Evolutionary conservation across 2,888 invertebrate genomes (phyloP), one percentile per base, ranked within the genome.

Genomic region (Neocrepidodera transversa): DNA sequence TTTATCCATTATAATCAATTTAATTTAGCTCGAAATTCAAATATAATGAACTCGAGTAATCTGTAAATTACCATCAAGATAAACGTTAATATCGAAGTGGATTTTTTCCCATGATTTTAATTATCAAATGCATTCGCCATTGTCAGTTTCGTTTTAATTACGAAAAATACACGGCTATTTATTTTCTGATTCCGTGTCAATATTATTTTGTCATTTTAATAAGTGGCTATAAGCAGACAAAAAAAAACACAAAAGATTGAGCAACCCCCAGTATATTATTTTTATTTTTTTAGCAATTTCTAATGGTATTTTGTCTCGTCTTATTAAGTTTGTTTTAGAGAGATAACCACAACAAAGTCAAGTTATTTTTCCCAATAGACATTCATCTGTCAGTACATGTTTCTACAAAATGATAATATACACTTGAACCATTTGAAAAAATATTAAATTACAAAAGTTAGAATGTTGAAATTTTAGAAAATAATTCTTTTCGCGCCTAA

Each of bases 31-130:
- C 7, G 2, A 28, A 28, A 28, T 23, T 23, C 7, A 7, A 35
- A 2, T 23, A 11, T 28, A 40, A 51, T 40, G 51, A 26, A 28
- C 26, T 40, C 11, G 8, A 64, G 66, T 74, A 75, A 74, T 74
- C 70, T 72, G 68, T 70, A 74, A 73, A 75, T 74, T 72, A 70
- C 68, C 65, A 68, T 70, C 65, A 68, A 69, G 71, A 68, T 69
- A 70, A 66, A 64, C 68, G 52, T 68, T 71, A 70, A 73, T 72
- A 68, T 70, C 65, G 62, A 71, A 71, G 73, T 74, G 72, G 72
- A 74, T 73, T 74, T 73, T 72, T 72, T 67, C 23, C 58, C 68
- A 68, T 71, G 72, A 72, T 72, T 73, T 71, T 70, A 71, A 71
- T 71, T 70, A 72, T 62, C 68, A 71, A 69, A 71, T 70, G 70